Evolutionary conservation across 2,888 invertebrate species (phyloP).

Genomic region (Venusia cambrica): DNA sequence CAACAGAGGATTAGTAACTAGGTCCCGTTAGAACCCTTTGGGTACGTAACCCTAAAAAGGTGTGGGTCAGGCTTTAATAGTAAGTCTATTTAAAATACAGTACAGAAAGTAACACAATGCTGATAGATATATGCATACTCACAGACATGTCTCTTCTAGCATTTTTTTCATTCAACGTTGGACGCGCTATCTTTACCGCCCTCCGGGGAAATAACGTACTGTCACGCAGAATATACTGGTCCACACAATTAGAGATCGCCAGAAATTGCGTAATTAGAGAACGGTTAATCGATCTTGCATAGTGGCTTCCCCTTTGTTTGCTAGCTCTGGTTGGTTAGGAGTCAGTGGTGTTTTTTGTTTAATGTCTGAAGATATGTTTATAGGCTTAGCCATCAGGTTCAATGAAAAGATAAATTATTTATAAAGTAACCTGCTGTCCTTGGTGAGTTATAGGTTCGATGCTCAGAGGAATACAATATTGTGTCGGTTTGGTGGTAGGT

Average conservation of each 20-base stretch:
- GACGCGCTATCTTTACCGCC: conserved; percentile 75
- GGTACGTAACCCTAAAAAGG: no score
- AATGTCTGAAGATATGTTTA: no score
- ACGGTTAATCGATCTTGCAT: conserved; percentile 75
- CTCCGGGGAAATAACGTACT: conserved; percentile 77
- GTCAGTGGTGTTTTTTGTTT: conserved; percentile 30
- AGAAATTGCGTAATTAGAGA: conserved; percentile 79
- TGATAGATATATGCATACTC: no score
- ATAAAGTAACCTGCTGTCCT: no score
- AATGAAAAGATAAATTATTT: no score
- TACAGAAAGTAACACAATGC: conserved; percentile 4
- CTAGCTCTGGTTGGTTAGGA: conserved; percentile 23
- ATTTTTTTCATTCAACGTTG: conserved; percentile 48
- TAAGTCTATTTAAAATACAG: conserved; percentile 1
- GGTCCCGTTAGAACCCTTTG: no score
- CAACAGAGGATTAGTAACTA: no score
- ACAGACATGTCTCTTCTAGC: conserved; percentile 37
- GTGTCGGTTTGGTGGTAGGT: no score
- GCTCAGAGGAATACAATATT: no score
- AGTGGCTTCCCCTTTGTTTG: conserved; percentile 53
- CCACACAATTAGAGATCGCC: conserved; percentile 78
- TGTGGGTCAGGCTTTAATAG: no score
- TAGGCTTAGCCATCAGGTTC: no score
- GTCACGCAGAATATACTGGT: conserved; percentile 78
- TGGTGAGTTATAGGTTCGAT: no score